These are phyloP conservation scores for Drosophila diplacantha DNA, from an alignment of 2,888 invertebrate genomes.

Conservation along the genomic window DNA sequence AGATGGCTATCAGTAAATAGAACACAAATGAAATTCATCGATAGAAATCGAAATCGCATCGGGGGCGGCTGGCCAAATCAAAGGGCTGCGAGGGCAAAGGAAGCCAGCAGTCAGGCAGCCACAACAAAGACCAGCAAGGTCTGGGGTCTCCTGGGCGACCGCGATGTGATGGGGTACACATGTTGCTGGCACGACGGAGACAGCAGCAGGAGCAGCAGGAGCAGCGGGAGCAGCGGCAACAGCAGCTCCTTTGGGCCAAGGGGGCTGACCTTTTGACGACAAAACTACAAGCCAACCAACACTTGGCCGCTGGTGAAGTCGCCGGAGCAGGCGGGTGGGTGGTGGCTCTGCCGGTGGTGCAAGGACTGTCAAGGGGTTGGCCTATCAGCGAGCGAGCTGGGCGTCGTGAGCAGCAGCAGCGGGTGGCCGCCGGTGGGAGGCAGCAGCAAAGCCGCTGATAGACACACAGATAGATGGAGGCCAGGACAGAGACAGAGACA, in stretches of 20 bases:
- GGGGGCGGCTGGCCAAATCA: constrained; percentile 40
- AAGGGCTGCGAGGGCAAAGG: constrained; percentile 22
- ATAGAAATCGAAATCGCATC: constrained; percentile 74
- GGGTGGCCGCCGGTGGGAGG: constrained; percentile 58
- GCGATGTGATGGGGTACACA: constrained; percentile 69
- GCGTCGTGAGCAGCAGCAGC: constrained; percentile 67
- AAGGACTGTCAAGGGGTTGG: constrained; percentile 4
- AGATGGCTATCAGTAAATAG: constrained; percentile 76
- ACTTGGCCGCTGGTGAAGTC: constrained; percentile 45
- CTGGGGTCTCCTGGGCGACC: constrained; percentile 54
- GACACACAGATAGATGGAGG: constrained; percentile 1
- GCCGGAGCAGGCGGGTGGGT: constrained; percentile 8
- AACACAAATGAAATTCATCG: constrained; percentile 76
- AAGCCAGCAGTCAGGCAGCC: background rate
- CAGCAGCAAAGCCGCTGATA: constrained; percentile 12
- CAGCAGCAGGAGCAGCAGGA: constrained; percentile 20
- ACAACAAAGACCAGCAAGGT: background rate
- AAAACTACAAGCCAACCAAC: constrained; percentile 64
- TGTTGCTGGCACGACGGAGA: constrained; percentile 65
- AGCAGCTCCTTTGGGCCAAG: constrained; percentile 28
- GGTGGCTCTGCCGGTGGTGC: constrained; percentile 12
- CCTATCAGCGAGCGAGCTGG: constrained; percentile 53
- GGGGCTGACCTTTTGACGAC: constrained; percentile 57
- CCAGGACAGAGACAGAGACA: background rate
- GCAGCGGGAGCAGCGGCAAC: constrained; percentile 21